Conservation (phyloP, 2,113 vertebrate species). For the Stictonetta naevosa region DNA sequence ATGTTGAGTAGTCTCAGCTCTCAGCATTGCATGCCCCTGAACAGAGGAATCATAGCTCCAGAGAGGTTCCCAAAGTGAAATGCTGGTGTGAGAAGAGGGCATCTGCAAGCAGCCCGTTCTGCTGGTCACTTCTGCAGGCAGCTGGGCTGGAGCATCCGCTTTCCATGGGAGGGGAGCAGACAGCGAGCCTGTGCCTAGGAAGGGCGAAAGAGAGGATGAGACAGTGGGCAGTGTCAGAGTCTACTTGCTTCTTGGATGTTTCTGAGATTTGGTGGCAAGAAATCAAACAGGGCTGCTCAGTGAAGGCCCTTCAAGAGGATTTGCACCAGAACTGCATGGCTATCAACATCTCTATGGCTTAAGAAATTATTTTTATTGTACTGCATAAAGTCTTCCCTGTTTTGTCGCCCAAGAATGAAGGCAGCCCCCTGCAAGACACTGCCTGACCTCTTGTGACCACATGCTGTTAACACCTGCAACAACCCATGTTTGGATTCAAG, state of each 20-base stretch:
- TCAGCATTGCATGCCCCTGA: not conserved
- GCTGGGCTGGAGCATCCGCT: not conserved
- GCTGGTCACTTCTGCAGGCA: not conserved
- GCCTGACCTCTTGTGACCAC: not conserved
- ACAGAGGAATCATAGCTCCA: not conserved
- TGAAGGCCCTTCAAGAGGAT: not conserved
- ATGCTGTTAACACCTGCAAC: not conserved
- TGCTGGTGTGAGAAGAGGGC: not conserved
- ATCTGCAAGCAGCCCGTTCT: not conserved
- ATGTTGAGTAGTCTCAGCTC: not conserved
- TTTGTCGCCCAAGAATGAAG: not conserved
- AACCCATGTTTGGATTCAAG: not conserved
- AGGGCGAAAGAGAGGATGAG: not conserved
- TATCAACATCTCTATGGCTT: not conserved
- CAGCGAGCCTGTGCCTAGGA: not conserved
- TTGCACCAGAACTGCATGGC: not conserved
- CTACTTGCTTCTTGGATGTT: not conserved
- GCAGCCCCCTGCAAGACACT: accelerated
- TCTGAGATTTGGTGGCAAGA: not conserved
- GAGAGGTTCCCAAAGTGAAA: not conserved
- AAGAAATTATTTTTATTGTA: not conserved
- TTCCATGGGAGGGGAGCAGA: not conserved
- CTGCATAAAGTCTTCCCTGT: not conserved
- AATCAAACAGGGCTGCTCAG: not conserved
- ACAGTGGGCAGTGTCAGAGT: not conserved